These are phyloP conservation scores for Actinia tenebrosa DNA, from an alignment of 64 coral and sea anemone species.

Conservation along the genomic window DNA sequence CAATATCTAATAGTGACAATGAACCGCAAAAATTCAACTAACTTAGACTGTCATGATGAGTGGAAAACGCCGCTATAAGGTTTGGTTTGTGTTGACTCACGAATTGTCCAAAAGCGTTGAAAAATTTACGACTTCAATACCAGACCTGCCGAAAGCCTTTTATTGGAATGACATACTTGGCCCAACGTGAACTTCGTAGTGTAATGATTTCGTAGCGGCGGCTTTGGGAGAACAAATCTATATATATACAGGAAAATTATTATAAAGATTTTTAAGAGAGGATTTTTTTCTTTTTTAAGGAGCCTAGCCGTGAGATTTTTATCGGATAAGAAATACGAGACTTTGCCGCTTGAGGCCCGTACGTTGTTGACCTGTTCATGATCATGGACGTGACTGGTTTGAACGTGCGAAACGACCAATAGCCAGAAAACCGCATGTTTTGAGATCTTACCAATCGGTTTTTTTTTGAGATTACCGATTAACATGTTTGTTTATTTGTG, in stretches of 20 bases:
- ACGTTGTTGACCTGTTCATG: neutral
- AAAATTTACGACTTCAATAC: neutral
- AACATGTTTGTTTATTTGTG: neutral
- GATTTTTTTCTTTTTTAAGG: neutral
- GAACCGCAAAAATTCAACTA: neutral
- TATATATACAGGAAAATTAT: neutral
- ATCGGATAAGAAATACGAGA: neutral
- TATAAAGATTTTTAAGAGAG: neutral
- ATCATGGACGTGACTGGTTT: neutral
- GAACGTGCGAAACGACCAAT: neutral
- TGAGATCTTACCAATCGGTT: neutral
- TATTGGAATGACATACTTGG: neutral
- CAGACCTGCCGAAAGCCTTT: neutral
- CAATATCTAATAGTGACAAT: neutral
- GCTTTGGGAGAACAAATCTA: neutral
- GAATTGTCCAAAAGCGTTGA: conserved; percentile 11
- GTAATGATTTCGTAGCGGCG: neutral
- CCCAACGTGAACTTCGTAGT: neutral
- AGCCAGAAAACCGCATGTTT: neutral
- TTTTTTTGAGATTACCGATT: neutral
- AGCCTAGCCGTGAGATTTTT: neutral
- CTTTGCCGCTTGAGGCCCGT: neutral
- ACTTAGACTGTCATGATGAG: neutral
- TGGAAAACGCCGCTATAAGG: neutral
- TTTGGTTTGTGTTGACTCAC: neutral